Conservation (phyloP, 2,888 invertebrate species). For the Napeogenes sylphis region DNA sequence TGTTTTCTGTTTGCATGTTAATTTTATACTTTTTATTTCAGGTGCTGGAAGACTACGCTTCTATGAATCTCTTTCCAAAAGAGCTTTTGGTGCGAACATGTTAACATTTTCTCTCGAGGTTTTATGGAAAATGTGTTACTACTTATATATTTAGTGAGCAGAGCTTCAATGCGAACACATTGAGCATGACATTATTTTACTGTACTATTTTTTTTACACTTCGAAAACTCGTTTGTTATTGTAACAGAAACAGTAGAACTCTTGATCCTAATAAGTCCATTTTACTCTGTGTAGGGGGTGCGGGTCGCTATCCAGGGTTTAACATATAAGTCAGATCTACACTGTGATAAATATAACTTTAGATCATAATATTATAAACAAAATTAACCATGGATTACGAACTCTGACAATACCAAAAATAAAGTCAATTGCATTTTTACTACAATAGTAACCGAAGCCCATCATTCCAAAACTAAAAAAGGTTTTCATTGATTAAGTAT, state of each 20-base stretch:
- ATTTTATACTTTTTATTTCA: constrained; percentile 46
- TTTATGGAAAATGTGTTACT: no score
- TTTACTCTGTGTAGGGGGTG: neutral
- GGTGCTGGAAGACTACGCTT: constrained; percentile 88
- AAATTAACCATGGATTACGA: neutral
- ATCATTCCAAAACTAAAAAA: neutral
- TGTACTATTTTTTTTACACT: no score
- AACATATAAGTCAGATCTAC: constrained; percentile 12
- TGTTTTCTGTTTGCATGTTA: neutral
- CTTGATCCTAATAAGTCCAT: neutral
- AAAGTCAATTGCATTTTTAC: neutral
- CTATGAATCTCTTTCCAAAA: constrained; percentile 89
- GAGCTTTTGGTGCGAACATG: constrained; percentile 78
- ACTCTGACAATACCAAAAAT: neutral
- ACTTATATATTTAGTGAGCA: no score
- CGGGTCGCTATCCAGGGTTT: constrained; percentile 21
- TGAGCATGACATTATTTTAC: no score
- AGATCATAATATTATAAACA: constrained; percentile 7
- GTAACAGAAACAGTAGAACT: neutral
- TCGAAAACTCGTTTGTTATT: no score
- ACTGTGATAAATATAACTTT: constrained; percentile 26
- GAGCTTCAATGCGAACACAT: no score
- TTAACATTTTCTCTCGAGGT: neutral
- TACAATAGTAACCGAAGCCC: neutral
- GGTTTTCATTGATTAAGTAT: neutral